Evolutionary conservation across 2,797 vertebrate species (phyloP).

Genomic region (Hypotaenidia okinawae): DNA sequence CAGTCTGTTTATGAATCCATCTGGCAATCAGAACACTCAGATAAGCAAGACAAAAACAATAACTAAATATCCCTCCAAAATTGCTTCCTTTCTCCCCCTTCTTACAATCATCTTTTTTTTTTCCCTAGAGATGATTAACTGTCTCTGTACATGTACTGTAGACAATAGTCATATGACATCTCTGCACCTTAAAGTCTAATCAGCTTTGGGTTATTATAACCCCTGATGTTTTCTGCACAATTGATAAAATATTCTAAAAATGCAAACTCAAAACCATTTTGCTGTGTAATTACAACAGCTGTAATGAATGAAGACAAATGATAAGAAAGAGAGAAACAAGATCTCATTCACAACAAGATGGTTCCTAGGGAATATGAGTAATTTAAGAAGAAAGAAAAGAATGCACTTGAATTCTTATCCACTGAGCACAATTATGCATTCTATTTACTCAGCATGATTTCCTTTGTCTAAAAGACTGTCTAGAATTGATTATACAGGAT

Average conservation of each 20-base stretch:
- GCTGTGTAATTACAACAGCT: constrained; percentile 15
- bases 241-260: constrained; percentile 26
- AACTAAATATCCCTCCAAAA: neutral
- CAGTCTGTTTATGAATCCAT: constrained; percentile 28
- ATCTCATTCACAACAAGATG: neutral
- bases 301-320: constrained; percentile 42
- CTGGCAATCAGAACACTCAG: neutral
- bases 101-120: neutral
- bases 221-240: neutral
- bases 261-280: neutral
- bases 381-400: constrained; percentile 28
- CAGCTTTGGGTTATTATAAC: constrained; percentile 5
- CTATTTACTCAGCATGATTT: neutral
- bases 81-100: neutral
- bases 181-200: constrained; percentile 27
- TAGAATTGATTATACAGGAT: neutral
- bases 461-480: constrained; percentile 3
- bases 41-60: constrained; percentile 23
- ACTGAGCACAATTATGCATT: constrained; percentile 1
- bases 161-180: neutral
- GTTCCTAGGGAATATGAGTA: constrained; percentile 18
- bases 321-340: constrained; percentile 7
- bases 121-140: neutral
- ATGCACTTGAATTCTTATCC: neutral
- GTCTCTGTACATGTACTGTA: neutral